phyloP scores from a whole-genome alignment of 2,797 vertebrate genomes.

The Acropternis orthonyx region DNA sequence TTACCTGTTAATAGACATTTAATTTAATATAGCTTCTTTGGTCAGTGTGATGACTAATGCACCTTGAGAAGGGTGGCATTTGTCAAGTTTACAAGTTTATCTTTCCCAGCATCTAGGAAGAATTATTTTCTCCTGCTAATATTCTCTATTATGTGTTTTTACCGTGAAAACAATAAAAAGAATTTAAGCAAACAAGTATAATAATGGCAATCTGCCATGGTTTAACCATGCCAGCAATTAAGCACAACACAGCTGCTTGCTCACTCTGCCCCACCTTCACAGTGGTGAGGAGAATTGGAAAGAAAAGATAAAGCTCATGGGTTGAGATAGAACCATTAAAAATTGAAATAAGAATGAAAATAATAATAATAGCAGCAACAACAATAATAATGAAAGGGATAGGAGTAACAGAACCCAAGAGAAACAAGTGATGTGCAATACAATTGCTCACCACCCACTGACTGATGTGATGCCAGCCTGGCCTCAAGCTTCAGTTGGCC shows the following conservation, averaged over 20 bases:
- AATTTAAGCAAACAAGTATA: not conserved
- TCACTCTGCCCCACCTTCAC: not conserved
- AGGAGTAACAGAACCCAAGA: not conserved
- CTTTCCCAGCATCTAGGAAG: not conserved
- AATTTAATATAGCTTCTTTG: not conserved
- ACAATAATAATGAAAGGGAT: not conserved
- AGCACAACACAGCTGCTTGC: not conserved
- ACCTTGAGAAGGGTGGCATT: not conserved
- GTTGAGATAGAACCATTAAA: not conserved
- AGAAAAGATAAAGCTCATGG: not conserved
- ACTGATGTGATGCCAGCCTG: not conserved
- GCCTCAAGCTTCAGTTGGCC: not conserved
- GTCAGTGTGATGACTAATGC: not conserved
- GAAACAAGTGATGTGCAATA: not conserved
- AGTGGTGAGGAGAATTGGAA: not conserved
- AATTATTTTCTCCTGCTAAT: not conserved
- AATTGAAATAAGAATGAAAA: not conserved
- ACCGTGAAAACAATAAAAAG: not conserved
- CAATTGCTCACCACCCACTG: not conserved
- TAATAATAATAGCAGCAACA: not conserved
- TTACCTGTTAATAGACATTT: not conserved
- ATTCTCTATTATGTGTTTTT: not conserved
- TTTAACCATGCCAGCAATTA: not conserved
- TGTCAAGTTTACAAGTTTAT: not conserved
- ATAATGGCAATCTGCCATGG: not conserved